Conservation (phyloP, 2,888 invertebrate species). For the Panzeria rudis region DNA sequence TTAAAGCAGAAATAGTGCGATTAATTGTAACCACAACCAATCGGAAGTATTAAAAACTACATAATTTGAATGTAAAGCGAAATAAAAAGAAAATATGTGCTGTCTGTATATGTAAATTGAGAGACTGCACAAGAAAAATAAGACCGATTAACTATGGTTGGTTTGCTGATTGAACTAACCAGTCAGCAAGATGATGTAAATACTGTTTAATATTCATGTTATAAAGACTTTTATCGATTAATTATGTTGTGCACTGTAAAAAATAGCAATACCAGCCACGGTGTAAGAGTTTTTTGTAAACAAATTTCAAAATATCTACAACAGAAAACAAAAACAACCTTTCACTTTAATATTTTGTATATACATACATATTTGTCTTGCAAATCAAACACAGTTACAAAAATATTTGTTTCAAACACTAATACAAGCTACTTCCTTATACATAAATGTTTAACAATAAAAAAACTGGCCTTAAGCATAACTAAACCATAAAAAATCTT, state of each 20-base stretch:
- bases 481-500: conserved; percentile 9
- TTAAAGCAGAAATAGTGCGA: background rate
- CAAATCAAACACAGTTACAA: conserved; percentile 6
- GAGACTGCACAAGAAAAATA: background rate
- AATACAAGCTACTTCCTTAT: conserved; percentile 12
- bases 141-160: background rate
- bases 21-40: conserved; percentile 12
- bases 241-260: conserved; percentile 15
- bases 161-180: background rate
- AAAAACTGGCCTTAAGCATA: background rate
- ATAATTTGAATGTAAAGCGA: no score
- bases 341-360: conserved; percentile 51
- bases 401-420: background rate
- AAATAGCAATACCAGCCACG: background rate
- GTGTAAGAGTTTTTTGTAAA: conserved; percentile 8
- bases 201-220: conserved; percentile 21
- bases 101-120: no score
- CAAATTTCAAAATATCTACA: conserved; percentile 16
- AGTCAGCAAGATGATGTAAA: background rate
- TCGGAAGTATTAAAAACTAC: conserved; percentile 31
- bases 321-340: conserved; percentile 30
- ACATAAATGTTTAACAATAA: background rate
- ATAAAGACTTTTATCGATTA: conserved; percentile 44
- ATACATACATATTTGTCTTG: conserved; percentile 1
- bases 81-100: no score